Base-by-base conservation (phyloP, 2,113 vertebrate species). In the Lethenteron camtschaticum region DNA sequence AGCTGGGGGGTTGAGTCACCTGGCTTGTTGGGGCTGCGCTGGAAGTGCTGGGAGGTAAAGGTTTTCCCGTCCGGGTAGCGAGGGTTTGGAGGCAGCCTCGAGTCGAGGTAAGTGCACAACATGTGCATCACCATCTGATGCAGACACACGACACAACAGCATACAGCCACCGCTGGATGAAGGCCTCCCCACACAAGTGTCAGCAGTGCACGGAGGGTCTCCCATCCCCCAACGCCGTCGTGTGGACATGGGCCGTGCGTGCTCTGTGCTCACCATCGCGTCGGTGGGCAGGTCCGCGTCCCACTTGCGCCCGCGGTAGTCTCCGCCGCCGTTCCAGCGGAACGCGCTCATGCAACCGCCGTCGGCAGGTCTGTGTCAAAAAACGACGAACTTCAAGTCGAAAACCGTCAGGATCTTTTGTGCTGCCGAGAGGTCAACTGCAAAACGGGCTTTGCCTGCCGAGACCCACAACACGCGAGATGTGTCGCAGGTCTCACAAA, bases 341-440 rank as follows among this genome's bases (percentile, higher is more conserved):
- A 95, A 96, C 0, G 92, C 90, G 74, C 94, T 99, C 92, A 96
- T 96, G 74, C 92, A 99, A 3, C 90, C 94, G 0, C 94, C 91
- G 68, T 95, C 88, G 12, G 90, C 90, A 99, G 80, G 70, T 96
- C 94, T 99, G 75, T 0, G 41, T 6, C 41, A 7, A 41, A 41
- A 41, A 41, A 41, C 41, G 41, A 41, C 41, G 6, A 41, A 41
- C 41, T 6, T 41, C 41, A 41, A 41, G 41, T 41, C 6, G 41
- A 41, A 41, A 41, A 6, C 41, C 41, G 41, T 41, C 41, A 41
- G 41, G 41, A 41, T 41, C 41, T 6, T 41, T 41, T 6, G 41
- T 41, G 41, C 5, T 41, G 41, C 41, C 41, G 41, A 41, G 41
- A 41, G 41, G 41, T 41, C 41, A 41, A 41, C 6, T 41, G 41